Evolutionary conservation across 2,888 invertebrate genomes (phyloP).

Genomic region (Aproaerema taeniolella): DNA sequence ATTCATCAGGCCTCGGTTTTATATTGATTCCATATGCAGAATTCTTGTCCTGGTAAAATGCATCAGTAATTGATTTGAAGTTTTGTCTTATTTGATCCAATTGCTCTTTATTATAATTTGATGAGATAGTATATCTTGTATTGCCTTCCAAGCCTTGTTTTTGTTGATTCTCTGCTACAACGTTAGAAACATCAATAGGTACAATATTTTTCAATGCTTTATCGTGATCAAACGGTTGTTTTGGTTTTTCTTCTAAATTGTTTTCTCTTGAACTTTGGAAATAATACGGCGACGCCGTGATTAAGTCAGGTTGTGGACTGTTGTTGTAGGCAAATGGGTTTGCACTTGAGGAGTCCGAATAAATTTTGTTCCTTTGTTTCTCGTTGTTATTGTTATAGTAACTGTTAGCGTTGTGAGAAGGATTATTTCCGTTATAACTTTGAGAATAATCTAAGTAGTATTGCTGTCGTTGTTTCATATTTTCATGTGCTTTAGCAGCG

Average conservation of each 20-base stretch:
- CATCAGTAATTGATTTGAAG: conserved; percentile 52
- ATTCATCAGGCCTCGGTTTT: conserved; percentile 53
- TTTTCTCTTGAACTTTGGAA: conserved; percentile 42
- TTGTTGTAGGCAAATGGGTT: conserved; percentile 35
- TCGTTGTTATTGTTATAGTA: conserved; percentile 38
- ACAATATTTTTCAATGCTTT: conserved; percentile 70
- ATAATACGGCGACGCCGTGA: conserved; percentile 54
- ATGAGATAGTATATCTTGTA: conserved; percentile 33
- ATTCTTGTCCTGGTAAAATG: conserved; percentile 66
- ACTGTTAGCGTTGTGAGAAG: conserved; percentile 29
- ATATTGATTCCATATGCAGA: conserved; percentile 51
- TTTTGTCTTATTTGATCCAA: conserved; percentile 49
- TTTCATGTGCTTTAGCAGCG: conserved; percentile 63
- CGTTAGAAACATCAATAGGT: conserved; percentile 66
- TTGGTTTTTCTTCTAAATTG: conserved; percentile 41
- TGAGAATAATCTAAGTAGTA: conserved; percentile 34
- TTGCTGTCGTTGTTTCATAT: conserved; percentile 50
- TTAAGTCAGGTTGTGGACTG: conserved; percentile 43
- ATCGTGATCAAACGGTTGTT: conserved; percentile 64
- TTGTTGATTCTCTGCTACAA: conserved; percentile 44
- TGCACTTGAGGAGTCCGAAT: conserved; percentile 32
- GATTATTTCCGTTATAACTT: conserved; percentile 24
- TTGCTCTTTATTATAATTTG: conserved; percentile 48
- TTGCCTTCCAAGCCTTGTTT: conserved; percentile 37
- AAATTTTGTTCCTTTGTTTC: conserved; percentile 42